A percentile compares a stretch with the other conserved stretches of the same genome.
Conservation (phyloP, 1,140 invertebrate species). For the Hyles euphorbiae region DNA sequence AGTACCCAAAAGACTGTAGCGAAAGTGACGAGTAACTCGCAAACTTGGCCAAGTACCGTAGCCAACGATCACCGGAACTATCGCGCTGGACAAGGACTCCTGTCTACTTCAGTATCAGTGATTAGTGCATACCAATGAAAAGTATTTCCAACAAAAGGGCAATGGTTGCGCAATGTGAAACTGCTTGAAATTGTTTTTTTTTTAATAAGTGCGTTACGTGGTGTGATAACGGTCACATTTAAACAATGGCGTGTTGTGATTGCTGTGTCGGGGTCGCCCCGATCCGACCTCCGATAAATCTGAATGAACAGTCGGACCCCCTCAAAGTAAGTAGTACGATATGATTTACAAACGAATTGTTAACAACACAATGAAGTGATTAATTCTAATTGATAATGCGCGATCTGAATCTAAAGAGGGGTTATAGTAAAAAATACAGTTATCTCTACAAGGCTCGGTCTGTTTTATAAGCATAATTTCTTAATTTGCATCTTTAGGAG, state of each 20-base stretch:
- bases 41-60: constrained; percentile 13
- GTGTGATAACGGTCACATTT: constrained; percentile 23
- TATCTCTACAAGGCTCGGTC: no score
- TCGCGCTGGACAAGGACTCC: no score
- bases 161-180: constrained; percentile 44
- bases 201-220: constrained; percentile 33
- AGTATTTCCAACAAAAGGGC: neutral
- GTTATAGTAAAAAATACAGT: no score
- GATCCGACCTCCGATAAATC: constrained; percentile 84
- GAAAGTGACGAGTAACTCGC: constrained; percentile 54
- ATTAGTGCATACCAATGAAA: constrained; percentile 1
- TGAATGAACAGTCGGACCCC: constrained; percentile 85
- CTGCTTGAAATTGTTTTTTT: constrained; percentile 23
- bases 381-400: neutral
- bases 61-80: neutral
- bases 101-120: no score
- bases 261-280: constrained; percentile 80
- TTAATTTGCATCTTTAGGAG: no score
- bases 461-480: no score
- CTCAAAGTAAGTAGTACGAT: constrained; percentile 80
- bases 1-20: constrained; percentile 46
- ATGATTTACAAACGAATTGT: constrained; percentile 9
- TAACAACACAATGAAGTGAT: constrained; percentile 4
- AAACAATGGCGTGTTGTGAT: constrained; percentile 79
- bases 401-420: no score